Evolutionary conservation across 2,888 invertebrate species (phyloP), one percentile per base, ranked within the genome.

Genomic region (Cremastinae sp.): DNA sequence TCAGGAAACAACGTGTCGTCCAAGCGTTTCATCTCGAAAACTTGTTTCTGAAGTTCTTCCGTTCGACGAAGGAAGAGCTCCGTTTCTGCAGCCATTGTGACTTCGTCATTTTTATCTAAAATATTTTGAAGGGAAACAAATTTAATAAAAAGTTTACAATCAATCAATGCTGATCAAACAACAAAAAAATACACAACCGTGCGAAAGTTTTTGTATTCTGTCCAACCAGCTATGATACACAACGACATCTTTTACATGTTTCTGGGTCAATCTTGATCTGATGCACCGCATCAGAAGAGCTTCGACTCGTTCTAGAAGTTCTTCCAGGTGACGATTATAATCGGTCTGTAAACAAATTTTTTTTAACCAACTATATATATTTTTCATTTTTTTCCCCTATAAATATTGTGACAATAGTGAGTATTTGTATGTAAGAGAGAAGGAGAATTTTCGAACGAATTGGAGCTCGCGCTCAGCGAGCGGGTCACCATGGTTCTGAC

Each of bases 321-420:
- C 94, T 83, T 96, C 96, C 51, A 96, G 91, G 86, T 95, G 95
- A 81, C 94, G 91, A 78, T 93, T 93, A 83, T 93, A 93, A 86
- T 95, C 95, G 1, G 92, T 91, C 92, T 93, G 89, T 35, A 91
- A 90, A 28, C 10, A 28, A 43, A 53, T 28, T 16, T 16, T n/a
- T n/a, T n/a, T n/a, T n/a, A n/a, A n/a, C n/a, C n/a, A n/a, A n/a
- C n/a, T n/a, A n/a, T n/a, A n/a, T n/a, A n/a, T n/a, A n/a, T n/a
- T n/a, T n/a, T n/a, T n/a, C n/a, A n/a, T n/a, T n/a, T n/a, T n/a
- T n/a, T n/a, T n/a, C n/a, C n/a, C n/a, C n/a, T n/a, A n/a, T n/a
- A n/a, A n/a, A n/a, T 20, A 9, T 22, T 10, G 10, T 45, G 28
- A 22, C 5, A 66, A 66, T 41, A 8, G 9, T 7, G 18, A n/a